Evolutionary conservation across 2,113 vertebrate species (phyloP).

Genomic region (Urocitellus parryii): DNA sequence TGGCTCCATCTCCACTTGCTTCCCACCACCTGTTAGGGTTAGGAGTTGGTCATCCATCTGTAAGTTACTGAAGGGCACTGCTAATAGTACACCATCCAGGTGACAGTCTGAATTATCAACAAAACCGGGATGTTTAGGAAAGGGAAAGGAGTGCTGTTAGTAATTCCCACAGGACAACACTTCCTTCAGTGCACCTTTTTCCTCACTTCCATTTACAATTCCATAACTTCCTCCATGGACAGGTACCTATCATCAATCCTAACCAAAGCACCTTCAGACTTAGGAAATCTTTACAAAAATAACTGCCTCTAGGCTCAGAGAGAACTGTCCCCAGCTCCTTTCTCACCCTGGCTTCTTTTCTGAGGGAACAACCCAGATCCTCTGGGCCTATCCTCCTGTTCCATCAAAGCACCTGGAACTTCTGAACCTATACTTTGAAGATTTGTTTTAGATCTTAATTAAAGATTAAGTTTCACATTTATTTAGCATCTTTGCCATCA

Average conservation of each 20-base stretch:
- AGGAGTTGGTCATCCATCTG: neutral
- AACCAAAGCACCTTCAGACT: neutral
- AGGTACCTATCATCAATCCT: neutral
- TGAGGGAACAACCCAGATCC: neutral
- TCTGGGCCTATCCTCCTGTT: neutral
- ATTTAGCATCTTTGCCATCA: constrained; percentile 74
- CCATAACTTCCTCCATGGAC: neutral
- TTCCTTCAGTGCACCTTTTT: constrained; percentile 19
- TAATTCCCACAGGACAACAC: neutral
- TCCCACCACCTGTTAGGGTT: neutral
- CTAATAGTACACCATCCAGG: neutral
- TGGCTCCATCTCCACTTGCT: neutral
- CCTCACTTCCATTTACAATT: neutral
- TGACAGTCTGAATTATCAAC: neutral
- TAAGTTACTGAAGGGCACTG: neutral
- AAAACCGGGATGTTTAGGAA: neutral
- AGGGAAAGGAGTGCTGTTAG: neutral
- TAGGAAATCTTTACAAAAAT: neutral
- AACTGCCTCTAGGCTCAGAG: neutral
- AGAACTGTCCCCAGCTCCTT: neutral
- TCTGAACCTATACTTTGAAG: neutral
- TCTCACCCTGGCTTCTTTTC: neutral
- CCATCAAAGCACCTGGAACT: neutral
- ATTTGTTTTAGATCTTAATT: constrained; percentile 67
- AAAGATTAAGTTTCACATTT: constrained; percentile 71